phyloP scores from a whole-genome alignment of 2,797 vertebrate species.

The Heteromormyrus szaboi region DNA sequence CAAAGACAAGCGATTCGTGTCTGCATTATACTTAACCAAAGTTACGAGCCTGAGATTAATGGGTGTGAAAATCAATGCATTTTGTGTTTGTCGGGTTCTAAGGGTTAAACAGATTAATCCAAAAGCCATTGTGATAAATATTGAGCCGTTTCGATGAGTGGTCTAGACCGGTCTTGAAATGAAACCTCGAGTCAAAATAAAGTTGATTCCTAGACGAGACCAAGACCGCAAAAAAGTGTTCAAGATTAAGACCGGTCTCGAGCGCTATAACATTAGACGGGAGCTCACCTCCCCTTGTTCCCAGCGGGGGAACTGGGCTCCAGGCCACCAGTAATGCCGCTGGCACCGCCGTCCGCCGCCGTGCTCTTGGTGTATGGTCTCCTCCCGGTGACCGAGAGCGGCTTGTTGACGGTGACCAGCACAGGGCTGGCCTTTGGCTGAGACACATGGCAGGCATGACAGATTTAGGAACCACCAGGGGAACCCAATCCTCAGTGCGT shows the following conservation, averaged over 20 bases:
- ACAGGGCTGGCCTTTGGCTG: constrained; percentile 89
- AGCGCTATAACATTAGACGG: background rate
- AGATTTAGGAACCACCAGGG: background rate
- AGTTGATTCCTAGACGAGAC: too few species aligned
- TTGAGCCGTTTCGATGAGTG: too few species aligned
- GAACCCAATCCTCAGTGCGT: background rate
- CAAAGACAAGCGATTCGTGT: background rate
- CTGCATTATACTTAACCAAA: too few species aligned
- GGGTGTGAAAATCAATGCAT: too few species aligned
- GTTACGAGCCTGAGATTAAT: too few species aligned
- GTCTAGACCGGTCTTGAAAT: too few species aligned
- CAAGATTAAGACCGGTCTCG: background rate
- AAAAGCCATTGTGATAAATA: too few species aligned
- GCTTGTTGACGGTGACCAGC: constrained; percentile 88
- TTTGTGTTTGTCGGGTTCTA: too few species aligned
- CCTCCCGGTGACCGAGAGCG: constrained; percentile 83
- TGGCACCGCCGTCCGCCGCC: constrained; percentile 70
- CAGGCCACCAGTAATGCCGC: constrained; percentile 77
- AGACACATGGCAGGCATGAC: background rate
- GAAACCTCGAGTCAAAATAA: too few species aligned
- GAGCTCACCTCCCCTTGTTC: constrained; percentile 78
- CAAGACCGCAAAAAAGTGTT: too few species aligned
- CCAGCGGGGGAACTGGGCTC: constrained; percentile 73
- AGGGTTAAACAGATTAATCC: too few species aligned
- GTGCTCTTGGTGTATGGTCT: constrained; percentile 79